Evolutionary conservation across 2,797 vertebrate genomes (phyloP).

Genomic region (Acanthurus tractus): DNA sequence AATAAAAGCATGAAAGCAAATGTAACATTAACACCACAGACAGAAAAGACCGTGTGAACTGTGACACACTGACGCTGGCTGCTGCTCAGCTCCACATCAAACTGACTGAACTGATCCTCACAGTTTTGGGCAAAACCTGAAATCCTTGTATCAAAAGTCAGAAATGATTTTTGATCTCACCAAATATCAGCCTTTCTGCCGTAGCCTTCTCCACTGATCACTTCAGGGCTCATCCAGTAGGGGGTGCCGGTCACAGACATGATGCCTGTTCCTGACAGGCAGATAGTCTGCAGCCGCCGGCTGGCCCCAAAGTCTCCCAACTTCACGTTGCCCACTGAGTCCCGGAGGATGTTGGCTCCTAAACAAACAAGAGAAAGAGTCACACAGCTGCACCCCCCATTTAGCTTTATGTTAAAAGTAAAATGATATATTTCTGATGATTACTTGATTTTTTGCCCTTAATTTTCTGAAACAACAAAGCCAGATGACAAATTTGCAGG

Average conservation of each 20-base stretch:
- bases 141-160: background rate
- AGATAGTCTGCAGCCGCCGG: slow-evolving; percentile 97
- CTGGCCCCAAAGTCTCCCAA: slow-evolving; percentile 98
- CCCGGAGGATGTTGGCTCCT: slow-evolving; percentile 98
- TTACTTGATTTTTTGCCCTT: background rate
- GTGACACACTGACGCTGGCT: too few relatives aligned
- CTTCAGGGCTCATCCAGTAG: slow-evolving; percentile 99
- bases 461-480: background rate
- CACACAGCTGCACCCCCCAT: background rate
- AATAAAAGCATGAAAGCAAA: background rate
- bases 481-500: background rate
- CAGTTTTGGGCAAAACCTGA: too few relatives aligned
- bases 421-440: background rate
- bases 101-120: too few relatives aligned
- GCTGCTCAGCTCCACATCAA: too few relatives aligned
- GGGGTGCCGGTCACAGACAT: slow-evolving; percentile 98
- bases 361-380: background rate
- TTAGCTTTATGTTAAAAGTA: background rate
- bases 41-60: too few relatives aligned
- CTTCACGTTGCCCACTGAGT: slow-evolving; percentile 97
- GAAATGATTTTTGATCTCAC: slow-evolving; percentile 78
- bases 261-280: slow-evolving; percentile 96
- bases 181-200: slow-evolving; percentile 98
- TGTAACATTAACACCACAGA: background rate
- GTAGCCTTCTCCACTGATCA: slow-evolving; percentile 99